Conservation (phyloP, 2,797 vertebrate genomes). For the Kryptolebias ocellatus region DNA sequence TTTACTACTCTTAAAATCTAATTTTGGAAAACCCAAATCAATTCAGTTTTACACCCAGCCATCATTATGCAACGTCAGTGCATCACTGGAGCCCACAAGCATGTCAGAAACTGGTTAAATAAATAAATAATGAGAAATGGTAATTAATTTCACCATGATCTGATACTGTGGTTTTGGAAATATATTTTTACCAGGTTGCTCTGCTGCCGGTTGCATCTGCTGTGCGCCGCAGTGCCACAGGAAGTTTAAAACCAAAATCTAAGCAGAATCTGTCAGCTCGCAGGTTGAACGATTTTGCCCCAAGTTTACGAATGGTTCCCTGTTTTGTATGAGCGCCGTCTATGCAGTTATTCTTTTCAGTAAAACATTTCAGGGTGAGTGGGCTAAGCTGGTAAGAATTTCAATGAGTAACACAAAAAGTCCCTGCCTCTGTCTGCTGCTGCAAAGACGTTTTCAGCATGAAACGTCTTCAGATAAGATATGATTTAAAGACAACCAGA, state of each 20-base stretch:
- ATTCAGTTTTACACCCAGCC: no score
- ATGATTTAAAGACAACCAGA: constrained; percentile 20
- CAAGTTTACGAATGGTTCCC: not conserved
- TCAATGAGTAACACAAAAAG: no score
- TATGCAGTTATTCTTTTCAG: not conserved
- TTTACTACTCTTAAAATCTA: not conserved
- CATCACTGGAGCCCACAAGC: not conserved
- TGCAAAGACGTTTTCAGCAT: not conserved
- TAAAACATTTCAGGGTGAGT: no score
- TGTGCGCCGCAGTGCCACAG: not conserved
- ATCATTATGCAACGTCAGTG: not conserved
- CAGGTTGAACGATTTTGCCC: constrained; percentile 1
- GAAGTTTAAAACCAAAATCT: constrained; percentile 27
- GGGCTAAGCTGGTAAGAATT: not conserved
- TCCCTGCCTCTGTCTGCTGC: not conserved
- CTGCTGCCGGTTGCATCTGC: not conserved
- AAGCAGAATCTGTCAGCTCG: constrained; percentile 15
- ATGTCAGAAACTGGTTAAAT: constrained; percentile 8
- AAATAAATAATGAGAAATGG: constrained; percentile 12
- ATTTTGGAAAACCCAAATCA: not conserved
- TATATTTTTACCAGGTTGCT: constrained; percentile 19
- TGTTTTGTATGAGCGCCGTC: not conserved
- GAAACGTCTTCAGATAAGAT: not conserved
- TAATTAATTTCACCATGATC: constrained; percentile 19
- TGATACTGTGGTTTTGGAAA: constrained; percentile 15